phyloP scores from a whole-genome alignment of 2,797 vertebrate genomes.

The Phoeniculus purpureus region DNA sequence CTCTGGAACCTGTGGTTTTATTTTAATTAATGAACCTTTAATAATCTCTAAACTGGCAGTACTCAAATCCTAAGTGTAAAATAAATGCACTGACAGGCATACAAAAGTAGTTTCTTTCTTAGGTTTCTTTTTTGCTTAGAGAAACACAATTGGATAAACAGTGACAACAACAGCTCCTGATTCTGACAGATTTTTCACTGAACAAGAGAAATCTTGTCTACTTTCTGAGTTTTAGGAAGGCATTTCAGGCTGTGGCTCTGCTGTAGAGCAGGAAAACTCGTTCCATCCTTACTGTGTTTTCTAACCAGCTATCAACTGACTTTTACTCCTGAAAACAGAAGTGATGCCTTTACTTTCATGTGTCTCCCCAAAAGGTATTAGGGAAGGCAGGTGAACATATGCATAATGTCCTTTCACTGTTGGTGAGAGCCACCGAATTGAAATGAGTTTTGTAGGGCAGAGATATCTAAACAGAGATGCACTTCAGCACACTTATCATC shows the following conservation, averaged over 20 bases:
- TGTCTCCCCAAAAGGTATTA: neutral
- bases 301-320: neutral
- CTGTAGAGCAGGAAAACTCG: no score
- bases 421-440: neutral
- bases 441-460: neutral
- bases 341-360: neutral
- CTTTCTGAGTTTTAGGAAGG: neutral
- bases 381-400: neutral
- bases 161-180: neutral
- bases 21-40: neutral
- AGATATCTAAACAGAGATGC: neutral
- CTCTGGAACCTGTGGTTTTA: neutral
- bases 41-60: neutral
- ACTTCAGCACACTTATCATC: neutral
- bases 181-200: neutral
- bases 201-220: neutral
- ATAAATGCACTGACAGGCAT: neutral
- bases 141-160: neutral
- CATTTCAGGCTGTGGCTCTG: neutral
- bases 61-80: neutral
- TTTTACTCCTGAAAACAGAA: neutral
- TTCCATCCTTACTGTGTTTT: neutral
- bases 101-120: accelerated
- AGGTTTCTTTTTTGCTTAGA: neutral
- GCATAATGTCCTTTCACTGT: neutral